phyloP scores from a whole-genome alignment of 2,797 vertebrate species.

The Cyclopterus lumpus region DNA sequence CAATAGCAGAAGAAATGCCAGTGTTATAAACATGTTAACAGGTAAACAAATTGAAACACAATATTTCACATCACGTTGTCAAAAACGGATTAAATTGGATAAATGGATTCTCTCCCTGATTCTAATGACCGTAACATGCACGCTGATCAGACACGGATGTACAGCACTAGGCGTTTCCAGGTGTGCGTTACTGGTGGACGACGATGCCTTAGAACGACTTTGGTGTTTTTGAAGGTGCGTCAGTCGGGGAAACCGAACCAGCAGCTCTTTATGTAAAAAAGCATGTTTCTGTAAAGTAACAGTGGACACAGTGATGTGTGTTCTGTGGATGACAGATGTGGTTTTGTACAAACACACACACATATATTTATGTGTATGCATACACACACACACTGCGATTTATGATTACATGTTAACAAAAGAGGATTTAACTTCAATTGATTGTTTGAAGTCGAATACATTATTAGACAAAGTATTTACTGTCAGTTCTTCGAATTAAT shows the following conservation, averaged over 20 bases:
- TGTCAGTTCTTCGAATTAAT: slow-evolving; percentile 29
- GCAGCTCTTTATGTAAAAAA: not conserved
- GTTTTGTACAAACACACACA: not conserved
- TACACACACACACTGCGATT: slow-evolving; percentile 4
- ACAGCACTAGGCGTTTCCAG: not conserved
- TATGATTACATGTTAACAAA: slow-evolving; percentile 72
- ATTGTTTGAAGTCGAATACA: slow-evolving; percentile 67
- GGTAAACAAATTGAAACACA: not conserved
- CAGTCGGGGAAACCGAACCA: too few relatives aligned
- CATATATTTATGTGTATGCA: not conserved
- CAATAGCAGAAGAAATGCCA: not conserved
- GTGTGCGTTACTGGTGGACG: not conserved
- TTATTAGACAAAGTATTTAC: slow-evolving; percentile 13
- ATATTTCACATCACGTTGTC: not conserved
- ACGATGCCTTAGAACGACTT: not conserved
- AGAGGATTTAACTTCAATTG: slow-evolving; percentile 73
- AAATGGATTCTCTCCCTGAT: slow-evolving; percentile 13
- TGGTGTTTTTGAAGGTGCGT: not conserved
- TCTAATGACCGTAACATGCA: slow-evolving; percentile 23
- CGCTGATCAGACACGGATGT: slow-evolving; percentile 2
- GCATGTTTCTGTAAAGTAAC: not conserved
- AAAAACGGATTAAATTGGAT: slow-evolving; percentile 23
- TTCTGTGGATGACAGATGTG: slow-evolving; percentile 49
- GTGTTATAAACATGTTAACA: not conserved
- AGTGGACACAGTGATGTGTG: not conserved